phyloP scores from a whole-genome alignment of 2,888 invertebrate species.

The Sinohyriopsis cumingii region DNA sequence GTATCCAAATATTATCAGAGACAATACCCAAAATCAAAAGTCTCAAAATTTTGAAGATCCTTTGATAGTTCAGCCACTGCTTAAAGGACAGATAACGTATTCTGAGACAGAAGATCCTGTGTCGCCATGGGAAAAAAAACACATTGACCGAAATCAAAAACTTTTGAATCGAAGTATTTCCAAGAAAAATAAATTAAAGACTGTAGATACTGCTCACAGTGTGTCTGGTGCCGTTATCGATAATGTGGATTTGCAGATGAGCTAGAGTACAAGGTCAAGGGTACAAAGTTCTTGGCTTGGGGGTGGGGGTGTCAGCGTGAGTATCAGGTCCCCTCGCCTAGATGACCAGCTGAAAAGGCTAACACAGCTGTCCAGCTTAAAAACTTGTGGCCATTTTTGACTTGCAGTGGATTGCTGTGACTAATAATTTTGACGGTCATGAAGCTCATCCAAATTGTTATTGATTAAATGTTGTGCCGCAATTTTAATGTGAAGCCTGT shows the following conservation, averaged over 20 bases:
- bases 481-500: too few species aligned
- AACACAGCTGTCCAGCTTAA: constrained; percentile 32
- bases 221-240: constrained; percentile 14
- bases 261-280: constrained; percentile 36
- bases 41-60: constrained; percentile 19
- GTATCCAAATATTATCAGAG: constrained; percentile 18
- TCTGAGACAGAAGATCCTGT: constrained; percentile 20
- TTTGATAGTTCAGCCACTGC: constrained; percentile 28
- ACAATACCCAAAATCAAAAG: constrained; percentile 23
- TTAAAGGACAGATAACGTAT: constrained; percentile 14
- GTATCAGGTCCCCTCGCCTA: constrained; percentile 27
- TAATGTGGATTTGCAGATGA: constrained; percentile 25
- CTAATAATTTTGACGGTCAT: too few species aligned
- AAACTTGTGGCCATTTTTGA: too few species aligned
- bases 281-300: constrained; percentile 24
- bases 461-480: too few species aligned
- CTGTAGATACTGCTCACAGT: not conserved
- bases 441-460: too few species aligned
- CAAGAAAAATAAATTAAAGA: not conserved
- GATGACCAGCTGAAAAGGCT: constrained; percentile 39
- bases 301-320: constrained; percentile 23
- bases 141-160: not conserved
- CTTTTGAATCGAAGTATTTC: not conserved
- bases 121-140: constrained; percentile 12
- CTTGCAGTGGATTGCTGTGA: too few species aligned